These are phyloP conservation scores for Drosophila atroscutellata DNA, from an alignment of 2,888 invertebrate genomes.

Conservation along the genomic window DNA sequence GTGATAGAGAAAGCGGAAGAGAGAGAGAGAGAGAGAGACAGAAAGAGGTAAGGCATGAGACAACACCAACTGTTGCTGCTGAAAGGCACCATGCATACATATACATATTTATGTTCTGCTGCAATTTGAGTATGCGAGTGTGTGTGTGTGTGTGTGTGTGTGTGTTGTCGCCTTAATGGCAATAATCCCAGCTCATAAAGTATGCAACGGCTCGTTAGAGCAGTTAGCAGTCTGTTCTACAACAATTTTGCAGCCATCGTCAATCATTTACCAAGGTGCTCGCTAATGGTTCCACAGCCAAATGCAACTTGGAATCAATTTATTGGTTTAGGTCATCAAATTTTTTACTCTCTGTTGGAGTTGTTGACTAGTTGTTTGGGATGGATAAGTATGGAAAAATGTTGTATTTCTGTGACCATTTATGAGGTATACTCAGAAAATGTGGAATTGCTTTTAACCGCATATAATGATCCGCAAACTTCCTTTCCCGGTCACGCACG, in stretches of 20 bases:
- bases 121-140: slow-evolving; percentile 10
- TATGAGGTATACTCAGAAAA: neutral
- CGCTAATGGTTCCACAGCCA: neutral
- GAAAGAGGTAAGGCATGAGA: slow-evolving; percentile 1
- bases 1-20: neutral
- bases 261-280: slow-evolving; percentile 28
- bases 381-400: neutral
- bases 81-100: slow-evolving; percentile 2
- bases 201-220: slow-evolving; percentile 59
- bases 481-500: neutral
- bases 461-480: neutral
- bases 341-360: neutral
- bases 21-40: neutral
- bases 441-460: neutral
- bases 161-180: slow-evolving; percentile 57
- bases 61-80: slow-evolving; percentile 63
- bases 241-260: slow-evolving; percentile 41
- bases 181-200: slow-evolving; percentile 70
- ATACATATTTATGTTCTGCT: neutral
- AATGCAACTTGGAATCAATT: neutral
- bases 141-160: slow-evolving; percentile 12
- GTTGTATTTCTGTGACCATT: neutral
- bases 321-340: neutral
- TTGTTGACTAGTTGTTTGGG: neutral
- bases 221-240: slow-evolving; percentile 40